Evolutionary conservation across 1,140 invertebrate genomes (phyloP).

Genomic region (Drosophila santomea): DNA sequence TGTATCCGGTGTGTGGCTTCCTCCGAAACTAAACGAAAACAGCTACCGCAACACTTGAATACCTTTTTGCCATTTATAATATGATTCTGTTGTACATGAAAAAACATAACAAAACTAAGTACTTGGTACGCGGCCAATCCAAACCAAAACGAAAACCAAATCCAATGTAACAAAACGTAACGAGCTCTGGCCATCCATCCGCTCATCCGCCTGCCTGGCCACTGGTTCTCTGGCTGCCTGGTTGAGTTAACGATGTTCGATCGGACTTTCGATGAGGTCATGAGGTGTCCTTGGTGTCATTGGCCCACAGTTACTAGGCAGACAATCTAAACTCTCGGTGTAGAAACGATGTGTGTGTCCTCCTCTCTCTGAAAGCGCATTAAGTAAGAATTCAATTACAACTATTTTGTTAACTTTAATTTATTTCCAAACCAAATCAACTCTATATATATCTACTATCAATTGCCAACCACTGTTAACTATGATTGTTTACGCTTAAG

Average conservation of each 20-base stretch:
- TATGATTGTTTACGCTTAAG: constrained; percentile 71
- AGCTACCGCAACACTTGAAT: constrained; percentile 41
- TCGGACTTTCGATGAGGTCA: constrained; percentile 72
- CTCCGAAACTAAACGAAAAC: constrained; percentile 30
- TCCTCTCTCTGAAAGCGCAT: constrained; percentile 82
- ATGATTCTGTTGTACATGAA: constrained; percentile 42
- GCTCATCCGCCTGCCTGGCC: constrained; percentile 49
- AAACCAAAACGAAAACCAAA: constrained; percentile 28
- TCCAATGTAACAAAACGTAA: constrained; percentile 19
- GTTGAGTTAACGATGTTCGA: constrained; percentile 68
- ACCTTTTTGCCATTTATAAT: constrained; percentile 46
- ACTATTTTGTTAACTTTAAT: constrained; percentile 67
- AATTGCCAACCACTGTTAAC: constrained; percentile 40
- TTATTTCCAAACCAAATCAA: constrained; percentile 40
- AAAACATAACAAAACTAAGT: constrained; percentile 12
- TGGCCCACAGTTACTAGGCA: constrained; percentile 76
- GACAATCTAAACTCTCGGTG: constrained; percentile 77
- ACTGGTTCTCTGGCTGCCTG: constrained; percentile 34
- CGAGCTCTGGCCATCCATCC: constrained; percentile 44
- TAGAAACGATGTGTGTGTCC: constrained; percentile 79
- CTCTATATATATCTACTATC: constrained; percentile 21
- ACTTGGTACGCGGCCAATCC: background rate
- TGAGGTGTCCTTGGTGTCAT: constrained; percentile 71
- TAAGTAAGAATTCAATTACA: constrained; percentile 82
- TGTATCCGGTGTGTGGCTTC: constrained; percentile 44